phyloP scores from a whole-genome alignment of 2,888 invertebrate species.

The Lepidochrysops patricia region DNA sequence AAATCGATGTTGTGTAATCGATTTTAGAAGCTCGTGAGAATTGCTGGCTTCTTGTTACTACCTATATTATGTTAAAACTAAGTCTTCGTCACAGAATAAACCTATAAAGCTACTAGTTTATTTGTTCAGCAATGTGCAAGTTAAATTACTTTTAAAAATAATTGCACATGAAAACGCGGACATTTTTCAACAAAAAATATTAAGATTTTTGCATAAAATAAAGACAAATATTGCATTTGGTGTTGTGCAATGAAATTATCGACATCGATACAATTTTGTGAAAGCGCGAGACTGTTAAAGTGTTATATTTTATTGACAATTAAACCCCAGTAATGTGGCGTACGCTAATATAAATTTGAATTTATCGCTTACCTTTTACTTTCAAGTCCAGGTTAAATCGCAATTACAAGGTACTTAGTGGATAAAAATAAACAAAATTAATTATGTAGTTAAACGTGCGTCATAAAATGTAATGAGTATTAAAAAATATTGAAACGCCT shows the following conservation, averaged over 20 bases:
- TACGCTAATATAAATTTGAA: background rate
- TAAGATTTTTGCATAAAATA: background rate
- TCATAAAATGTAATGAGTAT: too few relatives aligned
- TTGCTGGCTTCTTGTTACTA: background rate
- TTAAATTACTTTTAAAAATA: too few relatives aligned
- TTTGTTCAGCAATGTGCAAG: too few relatives aligned
- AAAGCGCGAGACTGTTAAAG: conserved; percentile 14
- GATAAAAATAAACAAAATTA: too few relatives aligned
- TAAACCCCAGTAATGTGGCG: background rate
- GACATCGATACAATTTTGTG: conserved; percentile 13
- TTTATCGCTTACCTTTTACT: background rate
- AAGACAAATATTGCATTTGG: background rate
- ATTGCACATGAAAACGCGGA: too few relatives aligned
- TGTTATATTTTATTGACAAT: conserved; percentile 13
- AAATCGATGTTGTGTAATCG: conserved; percentile 7
- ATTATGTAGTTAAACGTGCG: too few relatives aligned
- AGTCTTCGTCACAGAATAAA: too few relatives aligned
- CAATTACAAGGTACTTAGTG: too few relatives aligned
- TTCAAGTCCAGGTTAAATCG: too few relatives aligned
- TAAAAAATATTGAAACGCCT: too few relatives aligned
- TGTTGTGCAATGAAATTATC: conserved; percentile 9
- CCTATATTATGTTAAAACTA: too few relatives aligned
- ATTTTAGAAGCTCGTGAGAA: background rate
- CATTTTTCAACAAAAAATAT: background rate
- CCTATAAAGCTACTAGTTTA: too few relatives aligned